Percentiles rank a stretch among this genome's conserved stretches.
These are phyloP conservation scores for Dioctria linearis DNA, from an alignment of 2,888 invertebrate genomes.

Conservation along the genomic window DNA sequence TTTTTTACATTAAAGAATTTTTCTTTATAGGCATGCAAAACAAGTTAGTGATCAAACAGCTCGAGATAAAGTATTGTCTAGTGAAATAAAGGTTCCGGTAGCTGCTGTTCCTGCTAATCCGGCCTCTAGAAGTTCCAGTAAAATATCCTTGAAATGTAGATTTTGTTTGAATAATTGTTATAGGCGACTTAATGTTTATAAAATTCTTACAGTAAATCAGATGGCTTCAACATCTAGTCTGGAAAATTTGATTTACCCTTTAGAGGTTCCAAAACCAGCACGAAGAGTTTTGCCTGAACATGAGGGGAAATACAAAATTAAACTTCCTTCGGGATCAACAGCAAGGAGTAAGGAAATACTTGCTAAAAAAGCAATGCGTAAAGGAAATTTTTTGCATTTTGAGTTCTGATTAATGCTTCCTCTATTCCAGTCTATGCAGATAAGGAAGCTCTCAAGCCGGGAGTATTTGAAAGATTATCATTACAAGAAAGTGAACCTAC, in stretches of 20 bases:
- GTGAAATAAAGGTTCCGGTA: constrained; percentile 72
- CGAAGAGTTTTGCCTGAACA: constrained; percentile 72
- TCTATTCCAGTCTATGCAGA: constrained; percentile 66
- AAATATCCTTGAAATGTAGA: constrained; percentile 38
- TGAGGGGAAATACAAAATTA: constrained; percentile 74
- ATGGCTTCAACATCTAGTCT: background rate
- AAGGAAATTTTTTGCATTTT: constrained; percentile 53
- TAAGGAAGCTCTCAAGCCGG: constrained; percentile 64
- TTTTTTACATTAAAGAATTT: background rate
- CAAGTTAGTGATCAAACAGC: constrained; percentile 75
- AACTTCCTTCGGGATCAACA: constrained; percentile 73
- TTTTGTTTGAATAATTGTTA: background rate
- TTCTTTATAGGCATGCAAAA: constrained; percentile 73
- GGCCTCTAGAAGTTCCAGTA: constrained; percentile 53
- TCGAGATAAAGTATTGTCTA: constrained; percentile 73
- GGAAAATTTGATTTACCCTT: background rate
- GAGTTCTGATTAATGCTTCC: background rate
- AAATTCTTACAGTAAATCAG: background rate
- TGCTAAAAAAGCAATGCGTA: constrained; percentile 69
- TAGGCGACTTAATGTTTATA: background rate
- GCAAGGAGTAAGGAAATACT: constrained; percentile 72
- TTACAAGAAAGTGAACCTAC: constrained; percentile 57
- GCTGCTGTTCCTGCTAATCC: constrained; percentile 71
- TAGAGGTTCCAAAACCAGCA: constrained; percentile 63
- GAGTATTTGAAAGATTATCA: constrained; percentile 66